Evolutionary conservation across 2,797 vertebrate species (phyloP).

Genomic region (Tachyglossus aculeatus): DNA sequence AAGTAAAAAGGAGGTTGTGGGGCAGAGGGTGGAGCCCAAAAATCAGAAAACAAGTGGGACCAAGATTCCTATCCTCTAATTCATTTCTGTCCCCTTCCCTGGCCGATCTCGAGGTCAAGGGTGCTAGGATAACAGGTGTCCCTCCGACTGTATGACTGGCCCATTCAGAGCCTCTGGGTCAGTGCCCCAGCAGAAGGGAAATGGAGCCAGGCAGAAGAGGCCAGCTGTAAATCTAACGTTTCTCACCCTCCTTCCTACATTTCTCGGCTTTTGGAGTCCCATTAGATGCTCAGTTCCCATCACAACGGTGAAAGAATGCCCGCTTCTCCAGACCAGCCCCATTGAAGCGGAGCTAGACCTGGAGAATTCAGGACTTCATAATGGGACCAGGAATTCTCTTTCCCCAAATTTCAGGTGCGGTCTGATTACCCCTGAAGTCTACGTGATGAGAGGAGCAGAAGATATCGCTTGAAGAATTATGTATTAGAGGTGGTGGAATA

Average conservation of each 20-base stretch:
- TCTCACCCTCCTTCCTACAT: not conserved
- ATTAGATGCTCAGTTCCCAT: not conserved
- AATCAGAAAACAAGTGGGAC: not conserved
- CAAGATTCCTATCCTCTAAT: slow-evolving; percentile 19
- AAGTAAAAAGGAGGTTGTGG: not conserved
- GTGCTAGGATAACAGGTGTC: slow-evolving; percentile 23
- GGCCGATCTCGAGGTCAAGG: not conserved
- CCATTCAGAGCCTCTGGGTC: slow-evolving; percentile 1
- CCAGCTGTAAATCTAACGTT: slow-evolving; percentile 13
- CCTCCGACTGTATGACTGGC: slow-evolving; percentile 16
- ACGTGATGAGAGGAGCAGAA: not conserved
- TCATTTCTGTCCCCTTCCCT: not conserved
- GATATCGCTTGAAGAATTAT: not conserved
- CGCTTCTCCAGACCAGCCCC: not conserved
- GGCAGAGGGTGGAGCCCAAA: not conserved
- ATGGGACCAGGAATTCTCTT: not conserved
- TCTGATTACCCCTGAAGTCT: not conserved
- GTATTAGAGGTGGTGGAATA: not conserved
- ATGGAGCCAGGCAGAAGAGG: not conserved
- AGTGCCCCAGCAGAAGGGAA: slow-evolving; percentile 5
- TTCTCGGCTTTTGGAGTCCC: slow-evolving; percentile 9
- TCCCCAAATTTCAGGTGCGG: not conserved
- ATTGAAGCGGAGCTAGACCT: not conserved
- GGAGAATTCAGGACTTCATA: slow-evolving; percentile 1
- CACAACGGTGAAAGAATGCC: not conserved